Evolutionary conservation across 2,797 vertebrate genomes (phyloP).

Genomic region (Aeoliscus strigatus): DNA sequence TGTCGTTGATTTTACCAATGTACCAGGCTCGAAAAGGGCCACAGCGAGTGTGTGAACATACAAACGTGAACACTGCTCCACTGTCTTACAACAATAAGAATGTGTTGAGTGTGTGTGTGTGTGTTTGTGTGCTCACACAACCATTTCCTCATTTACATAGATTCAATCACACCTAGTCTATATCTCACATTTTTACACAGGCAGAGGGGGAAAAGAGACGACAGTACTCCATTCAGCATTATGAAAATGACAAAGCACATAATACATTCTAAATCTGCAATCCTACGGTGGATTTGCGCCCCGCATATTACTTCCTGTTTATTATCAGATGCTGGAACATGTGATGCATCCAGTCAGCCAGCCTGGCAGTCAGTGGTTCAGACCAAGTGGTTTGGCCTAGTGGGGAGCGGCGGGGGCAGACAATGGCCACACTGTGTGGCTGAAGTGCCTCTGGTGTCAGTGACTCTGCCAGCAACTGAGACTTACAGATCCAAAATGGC

Average conservation of each 20-base stretch:
- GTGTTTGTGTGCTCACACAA: slow-evolving; percentile 38
- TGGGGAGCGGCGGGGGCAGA: slow-evolving; percentile 58
- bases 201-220: slow-evolving; percentile 7
- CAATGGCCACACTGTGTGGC: slow-evolving; percentile 68
- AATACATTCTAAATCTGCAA: slow-evolving; percentile 53
- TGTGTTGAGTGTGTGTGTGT: slow-evolving; percentile 38
- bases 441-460: slow-evolving; percentile 71
- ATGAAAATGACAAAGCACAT: slow-evolving; percentile 47
- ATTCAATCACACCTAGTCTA: slow-evolving; percentile 63
- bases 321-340: slow-evolving; percentile 55
- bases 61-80: slow-evolving; percentile 57
- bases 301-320: slow-evolving; percentile 63
- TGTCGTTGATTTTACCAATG: slow-evolving; percentile 38
- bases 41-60: slow-evolving; percentile 31
- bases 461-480: slow-evolving; percentile 69
- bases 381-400: slow-evolving; percentile 70
- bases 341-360: slow-evolving; percentile 55
- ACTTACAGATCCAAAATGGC: slow-evolving; percentile 73
- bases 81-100: slow-evolving; percentile 65
- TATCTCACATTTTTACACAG: slow-evolving; percentile 37
- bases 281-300: slow-evolving; percentile 43
- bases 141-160: slow-evolving; percentile 63
- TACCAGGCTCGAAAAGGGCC: slow-evolving; percentile 53
- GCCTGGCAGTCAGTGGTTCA: slow-evolving; percentile 63
- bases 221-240: slow-evolving; percentile 38